phyloP scores from a whole-genome alignment of 2,797 vertebrate species.

The Poeciliopsis presidionis region DNA sequence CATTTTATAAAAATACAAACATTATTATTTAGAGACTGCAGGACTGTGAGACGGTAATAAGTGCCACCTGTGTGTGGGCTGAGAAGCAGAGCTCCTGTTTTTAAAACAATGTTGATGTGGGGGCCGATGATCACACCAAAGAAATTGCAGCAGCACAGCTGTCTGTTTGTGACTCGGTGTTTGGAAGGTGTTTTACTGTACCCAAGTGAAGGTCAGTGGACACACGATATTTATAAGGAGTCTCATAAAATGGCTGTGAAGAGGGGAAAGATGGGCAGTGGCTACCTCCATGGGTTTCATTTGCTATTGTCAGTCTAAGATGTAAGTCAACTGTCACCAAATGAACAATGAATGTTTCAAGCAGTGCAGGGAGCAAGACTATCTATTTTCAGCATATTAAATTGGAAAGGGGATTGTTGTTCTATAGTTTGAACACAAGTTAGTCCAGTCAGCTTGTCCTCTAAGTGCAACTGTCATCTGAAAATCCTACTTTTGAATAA shows the following conservation, averaged over 20 bases:
- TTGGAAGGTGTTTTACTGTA: conserved; percentile 10
- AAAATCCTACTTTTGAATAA: not conserved
- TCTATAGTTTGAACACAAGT: not conserved
- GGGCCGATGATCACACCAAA: conserved; percentile 6
- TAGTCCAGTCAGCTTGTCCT: not conserved
- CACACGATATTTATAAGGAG: not conserved
- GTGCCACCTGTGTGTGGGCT: conserved; percentile 4
- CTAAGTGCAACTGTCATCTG: not conserved
- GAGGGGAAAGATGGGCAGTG: not conserved
- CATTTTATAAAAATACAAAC: not conserved
- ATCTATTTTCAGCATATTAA: not conserved
- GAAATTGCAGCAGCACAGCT: not conserved
- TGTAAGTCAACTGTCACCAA: not conserved
- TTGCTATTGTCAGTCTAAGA: not conserved
- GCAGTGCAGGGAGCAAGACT: not conserved
- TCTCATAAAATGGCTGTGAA: not conserved
- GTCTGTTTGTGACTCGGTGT: not conserved
- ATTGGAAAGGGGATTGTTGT: not conserved
- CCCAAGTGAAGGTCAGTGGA: not conserved
- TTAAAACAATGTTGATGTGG: not conserved
- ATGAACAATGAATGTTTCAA: conserved; percentile 2
- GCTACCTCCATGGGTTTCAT: not conserved
- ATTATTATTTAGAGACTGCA: not conserved
- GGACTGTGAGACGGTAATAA: not conserved
- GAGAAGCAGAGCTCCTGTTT: not conserved